A percentile compares a stretch with the other conserved stretches of the same genome.
These are phyloP conservation scores for Protobothrops mucrosquamatus DNA, from an alignment of 2,113 vertebrate species.

Conservation along the genomic window DNA sequence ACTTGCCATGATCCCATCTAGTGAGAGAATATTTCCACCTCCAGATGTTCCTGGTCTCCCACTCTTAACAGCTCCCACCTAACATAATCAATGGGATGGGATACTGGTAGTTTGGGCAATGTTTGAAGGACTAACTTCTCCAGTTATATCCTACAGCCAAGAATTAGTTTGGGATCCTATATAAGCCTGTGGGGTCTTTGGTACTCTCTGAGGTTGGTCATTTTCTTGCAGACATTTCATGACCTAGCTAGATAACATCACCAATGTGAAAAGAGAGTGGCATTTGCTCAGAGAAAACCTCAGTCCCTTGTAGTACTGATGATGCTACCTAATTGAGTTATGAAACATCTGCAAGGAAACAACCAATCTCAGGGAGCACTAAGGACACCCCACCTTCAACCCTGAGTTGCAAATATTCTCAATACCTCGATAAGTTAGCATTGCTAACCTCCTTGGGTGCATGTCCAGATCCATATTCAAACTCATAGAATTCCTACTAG, in stretches of 20 bases:
- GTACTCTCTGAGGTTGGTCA: neutral
- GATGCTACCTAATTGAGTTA: neutral
- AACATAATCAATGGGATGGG: neutral
- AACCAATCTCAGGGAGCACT: neutral
- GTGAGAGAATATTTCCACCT: neutral
- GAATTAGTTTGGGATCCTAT: neutral
- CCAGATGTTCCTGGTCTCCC: neutral
- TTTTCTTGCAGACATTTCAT: neutral
- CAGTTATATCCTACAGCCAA: neutral
- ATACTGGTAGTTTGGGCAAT: neutral
- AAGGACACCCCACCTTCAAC: neutral
- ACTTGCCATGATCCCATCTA: neutral
- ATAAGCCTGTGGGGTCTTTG: neutral
- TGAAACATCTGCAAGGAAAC: neutral
- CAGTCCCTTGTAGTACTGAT: neutral
- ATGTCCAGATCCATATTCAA: neutral
- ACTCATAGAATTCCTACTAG: neutral
- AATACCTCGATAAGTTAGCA: neutral
- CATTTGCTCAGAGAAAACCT: neutral
- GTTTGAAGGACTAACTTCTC: neutral
- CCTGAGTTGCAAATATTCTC: neutral
- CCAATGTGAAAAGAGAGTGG: neutral
- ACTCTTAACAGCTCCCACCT: neutral
- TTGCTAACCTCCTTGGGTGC: neutral
- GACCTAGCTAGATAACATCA: neutral